Evolutionary conservation across 2,797 vertebrate genomes (phyloP), one percentile per base, ranked within the genome.

Genomic region (Lepilemur septentrionalis): DNA sequence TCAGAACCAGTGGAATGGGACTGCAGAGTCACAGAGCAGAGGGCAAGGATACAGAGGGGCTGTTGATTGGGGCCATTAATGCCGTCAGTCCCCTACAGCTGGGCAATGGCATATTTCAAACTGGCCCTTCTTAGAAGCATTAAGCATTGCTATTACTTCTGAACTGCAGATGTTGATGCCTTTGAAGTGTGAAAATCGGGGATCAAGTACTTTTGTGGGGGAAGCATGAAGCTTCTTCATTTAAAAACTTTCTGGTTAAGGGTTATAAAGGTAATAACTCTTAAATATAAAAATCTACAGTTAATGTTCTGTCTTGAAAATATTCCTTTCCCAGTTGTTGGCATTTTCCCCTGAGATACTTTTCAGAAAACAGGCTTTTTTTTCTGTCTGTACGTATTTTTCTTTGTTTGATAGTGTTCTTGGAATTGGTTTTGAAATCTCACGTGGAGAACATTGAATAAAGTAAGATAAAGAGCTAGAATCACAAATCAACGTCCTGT

Each of bases 161-260:
- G 52, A 86, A 57, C 22, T 38, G 50, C 20, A 48, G n/a, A 32
- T 87, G 11, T 23, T 50, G 32, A 38, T 76, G 65, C 70, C 43
- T 96, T 96, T 85, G 84, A 94, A 81, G 84, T 92, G 43, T 28
- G 48, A 89, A 93, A 97, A 67, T 22, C 63, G 48, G 46, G 8
- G 10, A 35, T 72, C 65, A 41, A 25, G 38, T 85, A 3, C 75
- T 35, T 63, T 91, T 95, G 78, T 76, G 23, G 41, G 28, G 17
- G 22, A 79, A 88, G 67, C 48, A 35, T 63, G 69, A 83, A 67
- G 63, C 91, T 28, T 46, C 52, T 59, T 93, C 43, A 50, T 52
- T 94, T 57, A 57, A 81, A 89, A 96, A 55, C 8, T n/a, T 63
- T 46, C 65, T 94, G 76, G 20, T 76, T 92, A 69, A 69, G 30